Evolutionary conservation across 2,888 invertebrate genomes (phyloP).

Genomic region (Troides aeacus): DNA sequence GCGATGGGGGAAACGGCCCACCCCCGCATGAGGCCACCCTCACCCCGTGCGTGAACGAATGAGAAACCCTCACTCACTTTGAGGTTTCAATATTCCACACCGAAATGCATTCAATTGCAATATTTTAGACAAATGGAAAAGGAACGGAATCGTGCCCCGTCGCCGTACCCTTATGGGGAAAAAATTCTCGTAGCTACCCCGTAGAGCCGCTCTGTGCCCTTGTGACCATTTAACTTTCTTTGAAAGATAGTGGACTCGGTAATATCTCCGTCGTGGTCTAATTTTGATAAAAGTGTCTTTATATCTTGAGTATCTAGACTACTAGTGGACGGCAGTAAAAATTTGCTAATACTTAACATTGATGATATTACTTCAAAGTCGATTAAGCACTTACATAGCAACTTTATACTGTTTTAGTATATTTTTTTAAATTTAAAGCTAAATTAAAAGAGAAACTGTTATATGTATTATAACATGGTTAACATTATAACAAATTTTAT

Average conservation of each 20-base stretch:
- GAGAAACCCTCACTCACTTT: slow-evolving; percentile 67
- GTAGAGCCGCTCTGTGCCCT: slow-evolving; percentile 44
- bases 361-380: too few species aligned
- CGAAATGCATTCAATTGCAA: slow-evolving; percentile 73
- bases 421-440: too few species aligned
- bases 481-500: neutral
- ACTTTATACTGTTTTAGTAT: too few species aligned
- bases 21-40: slow-evolving; percentile 43
- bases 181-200: slow-evolving; percentile 51
- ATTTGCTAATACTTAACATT: too few species aligned
- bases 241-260: slow-evolving; percentile 35
- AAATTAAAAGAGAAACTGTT: too few species aligned
- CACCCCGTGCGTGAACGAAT: slow-evolving; percentile 67
- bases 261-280: slow-evolving; percentile 26
- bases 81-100: slow-evolving; percentile 76
- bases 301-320: too few species aligned
- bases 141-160: slow-evolving; percentile 40
- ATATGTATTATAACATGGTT: neutral
- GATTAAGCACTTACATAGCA: too few species aligned
- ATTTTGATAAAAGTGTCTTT: neutral
- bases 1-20: slow-evolving; percentile 44
- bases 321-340: too few species aligned
- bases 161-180: slow-evolving; percentile 41
- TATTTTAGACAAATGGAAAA: slow-evolving; percentile 60
- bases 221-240: slow-evolving; percentile 41